Evolutionary conservation across 1,140 invertebrate species (phyloP).

Genomic region (Apis cerana): DNA sequence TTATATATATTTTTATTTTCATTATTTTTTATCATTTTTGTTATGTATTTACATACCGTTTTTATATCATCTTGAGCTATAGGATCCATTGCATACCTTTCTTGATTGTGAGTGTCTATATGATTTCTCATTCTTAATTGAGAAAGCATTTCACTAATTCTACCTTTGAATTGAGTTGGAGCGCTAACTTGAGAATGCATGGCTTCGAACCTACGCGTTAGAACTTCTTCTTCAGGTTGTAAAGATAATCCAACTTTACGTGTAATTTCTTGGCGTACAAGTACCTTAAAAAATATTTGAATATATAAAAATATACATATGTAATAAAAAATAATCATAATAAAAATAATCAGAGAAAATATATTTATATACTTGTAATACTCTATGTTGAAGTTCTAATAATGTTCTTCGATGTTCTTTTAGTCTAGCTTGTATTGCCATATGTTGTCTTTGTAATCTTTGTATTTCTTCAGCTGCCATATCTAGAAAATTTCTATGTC

Average conservation of each 20-base stretch:
- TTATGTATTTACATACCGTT: conserved; percentile 80
- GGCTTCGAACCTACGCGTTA: conserved; percentile 91
- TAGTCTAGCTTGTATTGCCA: conserved; percentile 86
- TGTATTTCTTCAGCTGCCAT: conserved; percentile 89
- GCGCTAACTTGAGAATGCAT: conserved; percentile 93
- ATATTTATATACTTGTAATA: conserved; percentile 83
- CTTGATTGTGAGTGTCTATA: conserved; percentile 77
- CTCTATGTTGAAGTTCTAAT: conserved; percentile 88
- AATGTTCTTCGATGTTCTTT: conserved; percentile 89
- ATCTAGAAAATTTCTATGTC: conserved; percentile 88
- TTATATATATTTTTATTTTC: neutral
- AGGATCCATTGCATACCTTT: conserved; percentile 85
- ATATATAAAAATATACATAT: neutral
- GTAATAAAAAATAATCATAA: no score
- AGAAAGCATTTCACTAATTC: conserved; percentile 94
- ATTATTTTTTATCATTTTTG: neutral
- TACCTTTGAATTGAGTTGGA: conserved; percentile 95
- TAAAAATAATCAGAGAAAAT: neutral
- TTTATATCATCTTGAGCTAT: conserved; percentile 85
- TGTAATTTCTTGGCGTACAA: conserved; percentile 92
- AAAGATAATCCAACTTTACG: conserved; percentile 92
- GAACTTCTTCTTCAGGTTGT: conserved; percentile 93
- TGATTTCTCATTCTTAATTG: conserved; percentile 91
- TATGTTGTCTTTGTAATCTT: conserved; percentile 87
- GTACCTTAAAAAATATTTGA: conserved; percentile 82